Evolutionary conservation across 1,140 invertebrate genomes (phyloP).

Genomic region (Ceratitis capitata): DNA sequence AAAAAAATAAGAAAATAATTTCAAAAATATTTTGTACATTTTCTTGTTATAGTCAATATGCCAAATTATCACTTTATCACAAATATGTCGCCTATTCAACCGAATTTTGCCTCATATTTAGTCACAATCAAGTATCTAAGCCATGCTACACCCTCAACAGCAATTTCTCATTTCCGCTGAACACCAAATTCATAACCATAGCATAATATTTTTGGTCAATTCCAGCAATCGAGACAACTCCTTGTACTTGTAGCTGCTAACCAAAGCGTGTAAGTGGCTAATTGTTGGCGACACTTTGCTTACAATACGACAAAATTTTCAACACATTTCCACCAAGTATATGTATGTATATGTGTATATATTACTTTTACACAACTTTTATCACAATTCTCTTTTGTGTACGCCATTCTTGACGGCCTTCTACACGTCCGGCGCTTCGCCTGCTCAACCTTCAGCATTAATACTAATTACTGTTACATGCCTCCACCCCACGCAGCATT

Average conservation of each 20-base stretch:
- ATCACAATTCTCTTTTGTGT: not conserved
- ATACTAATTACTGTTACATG: slow-evolving; percentile 29
- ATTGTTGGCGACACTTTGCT: not conserved
- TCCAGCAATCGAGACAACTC: not conserved
- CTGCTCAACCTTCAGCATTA: not conserved
- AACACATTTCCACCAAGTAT: no score
- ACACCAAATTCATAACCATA: no score
- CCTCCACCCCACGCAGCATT: not conserved
- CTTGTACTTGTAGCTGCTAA: not conserved
- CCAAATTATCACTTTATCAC: no score
- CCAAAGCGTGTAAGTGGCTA: not conserved
- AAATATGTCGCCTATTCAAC: no score
- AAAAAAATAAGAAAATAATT: no score
- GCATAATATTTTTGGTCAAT: no score
- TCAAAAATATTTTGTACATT: no score
- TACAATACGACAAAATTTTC: not conserved
- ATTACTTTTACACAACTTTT: not conserved
- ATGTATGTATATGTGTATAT: not conserved
- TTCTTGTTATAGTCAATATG: no score
- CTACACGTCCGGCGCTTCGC: not conserved
- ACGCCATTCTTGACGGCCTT: not conserved
- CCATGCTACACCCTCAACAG: no score
- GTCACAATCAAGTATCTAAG: no score
- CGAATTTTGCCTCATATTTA: no score
- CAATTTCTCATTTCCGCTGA: no score